Evolutionary conservation across 2,797 vertebrate genomes (phyloP).

Genomic region (Sebastes glaucus): DNA sequence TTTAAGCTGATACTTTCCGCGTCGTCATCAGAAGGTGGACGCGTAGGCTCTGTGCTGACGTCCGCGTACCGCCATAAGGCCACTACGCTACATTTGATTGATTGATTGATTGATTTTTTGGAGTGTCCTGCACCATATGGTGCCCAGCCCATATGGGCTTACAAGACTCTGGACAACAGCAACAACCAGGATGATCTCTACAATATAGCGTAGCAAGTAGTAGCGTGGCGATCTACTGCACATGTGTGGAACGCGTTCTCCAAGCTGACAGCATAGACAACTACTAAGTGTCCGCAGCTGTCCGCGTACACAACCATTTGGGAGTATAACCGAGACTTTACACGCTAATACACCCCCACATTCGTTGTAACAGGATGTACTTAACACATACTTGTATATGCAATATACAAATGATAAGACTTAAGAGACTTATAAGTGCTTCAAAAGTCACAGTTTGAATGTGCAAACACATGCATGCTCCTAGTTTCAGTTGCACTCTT

Average conservation of each 20-base stretch:
- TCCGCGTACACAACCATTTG: too few relatives aligned
- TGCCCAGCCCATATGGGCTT: neutral
- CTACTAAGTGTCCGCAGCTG: too few relatives aligned
- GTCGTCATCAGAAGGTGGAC: too few relatives aligned
- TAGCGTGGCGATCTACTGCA: neutral
- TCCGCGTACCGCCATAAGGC: too few relatives aligned
- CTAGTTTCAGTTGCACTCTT: neutral
- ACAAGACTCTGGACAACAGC: neutral
- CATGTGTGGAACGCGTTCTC: too few relatives aligned
- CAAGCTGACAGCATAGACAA: too few relatives aligned
- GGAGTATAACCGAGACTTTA: too few relatives aligned
- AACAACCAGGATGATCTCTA: neutral
- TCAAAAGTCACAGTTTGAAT: neutral
- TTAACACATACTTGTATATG: neutral
- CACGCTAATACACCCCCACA: neutral
- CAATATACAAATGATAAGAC: neutral
- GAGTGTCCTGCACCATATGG: too few relatives aligned
- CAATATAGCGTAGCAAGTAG: neutral
- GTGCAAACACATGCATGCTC: conserved; percentile 2
- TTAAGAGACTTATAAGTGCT: neutral
- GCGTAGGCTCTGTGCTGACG: too few relatives aligned
- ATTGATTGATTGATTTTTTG: too few relatives aligned
- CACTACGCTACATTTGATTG: too few relatives aligned
- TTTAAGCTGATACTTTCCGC: too few relatives aligned
- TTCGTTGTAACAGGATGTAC: neutral